Evolutionary conservation across 2,797 vertebrate species (phyloP).

Genomic region (Channa striata): DNA sequence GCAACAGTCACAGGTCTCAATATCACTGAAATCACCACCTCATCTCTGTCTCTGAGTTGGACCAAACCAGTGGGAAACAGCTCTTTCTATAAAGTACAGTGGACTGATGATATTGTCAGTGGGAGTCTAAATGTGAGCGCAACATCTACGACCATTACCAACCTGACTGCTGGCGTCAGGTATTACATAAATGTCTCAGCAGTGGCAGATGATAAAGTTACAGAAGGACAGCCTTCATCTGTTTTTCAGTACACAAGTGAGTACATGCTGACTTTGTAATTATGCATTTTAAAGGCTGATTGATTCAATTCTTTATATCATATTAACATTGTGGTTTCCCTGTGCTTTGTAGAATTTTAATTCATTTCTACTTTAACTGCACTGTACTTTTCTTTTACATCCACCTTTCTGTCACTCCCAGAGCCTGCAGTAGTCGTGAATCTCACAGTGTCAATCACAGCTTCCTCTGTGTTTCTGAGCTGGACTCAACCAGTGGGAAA

Average conservation of each 20-base stretch:
- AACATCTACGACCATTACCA: slow-evolving; percentile 13
- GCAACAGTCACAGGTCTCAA: slow-evolving; percentile 3
- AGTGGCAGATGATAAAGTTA: slow-evolving; percentile 39
- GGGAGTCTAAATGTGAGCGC: rapidly evolving
- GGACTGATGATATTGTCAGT: slow-evolving; percentile 6
- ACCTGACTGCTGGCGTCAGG: slow-evolving; percentile 38
- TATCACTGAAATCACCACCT: slow-evolving; percentile 37
- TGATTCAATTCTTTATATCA: too few species aligned
- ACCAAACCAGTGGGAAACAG: slow-evolving; percentile 34
- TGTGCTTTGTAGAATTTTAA: too few species aligned
- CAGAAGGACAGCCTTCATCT: neutral
- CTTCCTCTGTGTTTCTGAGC: too few species aligned
- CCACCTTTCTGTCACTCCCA: too few species aligned
- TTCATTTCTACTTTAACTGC: too few species aligned
- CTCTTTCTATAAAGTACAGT: slow-evolving; percentile 49
- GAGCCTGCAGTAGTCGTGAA: too few species aligned
- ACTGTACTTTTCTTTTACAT: too few species aligned
- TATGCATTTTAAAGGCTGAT: too few species aligned
- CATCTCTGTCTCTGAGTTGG: slow-evolving; percentile 46
- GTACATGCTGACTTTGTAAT: neutral
- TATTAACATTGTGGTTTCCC: too few species aligned
- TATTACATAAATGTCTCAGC: slow-evolving; percentile 38
- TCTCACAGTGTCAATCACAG: too few species aligned
- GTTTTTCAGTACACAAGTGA: slow-evolving; percentile 37
- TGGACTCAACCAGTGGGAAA: too few species aligned